phyloP scores from a whole-genome alignment of 2,113 vertebrate species.

The Taxidea taxus region DNA sequence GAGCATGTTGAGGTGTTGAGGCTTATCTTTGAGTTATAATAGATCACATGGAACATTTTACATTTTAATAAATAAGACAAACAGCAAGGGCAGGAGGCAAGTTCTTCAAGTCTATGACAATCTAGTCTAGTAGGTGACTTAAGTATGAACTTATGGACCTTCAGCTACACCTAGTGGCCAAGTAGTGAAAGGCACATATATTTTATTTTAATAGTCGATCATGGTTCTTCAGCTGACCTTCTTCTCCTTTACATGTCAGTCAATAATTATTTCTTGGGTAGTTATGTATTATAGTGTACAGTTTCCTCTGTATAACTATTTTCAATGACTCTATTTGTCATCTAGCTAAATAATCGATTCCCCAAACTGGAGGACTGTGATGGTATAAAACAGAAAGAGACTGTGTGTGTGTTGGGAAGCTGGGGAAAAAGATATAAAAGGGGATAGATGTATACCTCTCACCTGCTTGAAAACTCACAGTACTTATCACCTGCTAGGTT shows the following conservation, averaged over 20 bases:
- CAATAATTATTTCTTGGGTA: conserved; percentile 20
- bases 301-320: background rate
- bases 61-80: conserved; percentile 2
- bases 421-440: background rate
- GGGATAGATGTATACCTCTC: background rate
- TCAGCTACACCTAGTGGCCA: conserved; percentile 81
- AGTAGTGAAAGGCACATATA: conserved; percentile 30
- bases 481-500: background rate
- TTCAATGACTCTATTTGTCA: background rate
- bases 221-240: background rate
- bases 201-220: background rate
- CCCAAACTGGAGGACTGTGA: background rate
- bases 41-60: background rate
- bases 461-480: background rate
- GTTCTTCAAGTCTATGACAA: background rate
- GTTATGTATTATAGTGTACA: background rate
- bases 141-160: conserved; percentile 27
- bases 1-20: background rate
- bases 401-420: background rate
- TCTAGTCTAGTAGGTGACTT: background rate
- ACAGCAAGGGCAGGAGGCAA: background rate
- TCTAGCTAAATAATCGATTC: background rate
- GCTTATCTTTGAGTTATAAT: background rate
- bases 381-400: background rate
- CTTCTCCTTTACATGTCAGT: conserved; percentile 15